Evolutionary conservation across 2,113 vertebrate genomes (phyloP), one percentile per base, ranked within the genome.

Genomic region (Hippocampus zosterae): DNA sequence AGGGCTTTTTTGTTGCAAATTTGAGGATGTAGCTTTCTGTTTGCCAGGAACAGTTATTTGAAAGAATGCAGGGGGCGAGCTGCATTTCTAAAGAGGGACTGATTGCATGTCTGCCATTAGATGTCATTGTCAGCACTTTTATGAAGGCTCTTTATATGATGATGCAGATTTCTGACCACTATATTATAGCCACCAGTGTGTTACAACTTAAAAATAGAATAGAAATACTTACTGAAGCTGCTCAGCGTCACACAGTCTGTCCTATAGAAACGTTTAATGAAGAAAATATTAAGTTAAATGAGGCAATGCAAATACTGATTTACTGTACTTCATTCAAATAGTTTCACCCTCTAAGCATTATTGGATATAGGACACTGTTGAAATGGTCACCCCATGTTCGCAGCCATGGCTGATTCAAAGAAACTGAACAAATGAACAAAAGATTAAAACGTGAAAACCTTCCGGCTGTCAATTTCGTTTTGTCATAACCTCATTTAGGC

Each of bases 221-320:
- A 37, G 33, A 37, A 60, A 33, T 37, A 87, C 91, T 92, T 85
- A 93, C 92, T 87, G 88, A 52, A 89, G 68, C 67, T 80, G 81
- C n/a, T 89, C 77, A 1, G 59, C 53, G 23, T 90, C 84, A 67
- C 52, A 80, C 18, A 64, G 60, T 44, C 77, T 61, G 3, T 90
- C 88, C 91, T 92, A 53, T 16, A 18, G 60, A n/a, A 62, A 64
- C 12, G 55, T n/a, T n/a, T n/a, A n/a, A 12, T 27, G 8, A 18
- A 18, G 57, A 33, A 33, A 60, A 60, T 29, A 60, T 60, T 3
- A 33, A 33, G 27, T 60, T 29, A 60, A 8, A 8, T 33, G 6
- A 60, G 15, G 5, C 33, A 60, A 60, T 16, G 18, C 55, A 16
- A 21, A 27, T 27, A 57, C 1, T 13, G 10, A 57, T 33, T 33